A percentile compares a stretch with the other conserved stretches of the same genome.
Evolutionary conservation across 2,113 vertebrate genomes (phyloP).

Genomic region (Hystrix brachyura): DNA sequence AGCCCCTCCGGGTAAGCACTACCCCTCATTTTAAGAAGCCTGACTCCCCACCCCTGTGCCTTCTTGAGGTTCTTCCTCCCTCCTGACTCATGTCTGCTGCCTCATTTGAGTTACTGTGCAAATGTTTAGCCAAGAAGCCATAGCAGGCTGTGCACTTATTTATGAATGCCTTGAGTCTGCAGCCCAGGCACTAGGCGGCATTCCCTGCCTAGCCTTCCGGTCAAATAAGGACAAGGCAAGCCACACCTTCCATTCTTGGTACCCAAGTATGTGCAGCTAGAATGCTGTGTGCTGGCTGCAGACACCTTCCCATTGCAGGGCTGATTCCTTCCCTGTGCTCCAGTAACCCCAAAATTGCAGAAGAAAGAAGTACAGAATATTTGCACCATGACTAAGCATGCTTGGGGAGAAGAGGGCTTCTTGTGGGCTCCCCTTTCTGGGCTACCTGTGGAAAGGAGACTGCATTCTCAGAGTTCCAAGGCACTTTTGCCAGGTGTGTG

Average conservation of each 20-base stretch:
- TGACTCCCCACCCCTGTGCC: not conserved
- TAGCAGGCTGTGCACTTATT: slow-evolving; percentile 57
- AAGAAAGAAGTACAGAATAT: not conserved
- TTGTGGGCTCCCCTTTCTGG: not conserved
- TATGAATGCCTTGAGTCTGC: not conserved
- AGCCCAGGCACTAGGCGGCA: not conserved
- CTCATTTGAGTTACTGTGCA: slow-evolving; percentile 77
- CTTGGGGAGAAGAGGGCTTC: not conserved
- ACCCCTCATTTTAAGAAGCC: slow-evolving; percentile 13
- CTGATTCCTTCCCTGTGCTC: not conserved
- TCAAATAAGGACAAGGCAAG: slow-evolving; percentile 81
- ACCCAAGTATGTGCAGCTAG: not conserved
- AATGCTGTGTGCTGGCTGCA: not conserved
- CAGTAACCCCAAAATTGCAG: not conserved
- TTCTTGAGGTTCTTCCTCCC: slow-evolving; percentile 61
- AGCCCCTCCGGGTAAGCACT: not conserved
- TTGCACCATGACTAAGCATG: not conserved
- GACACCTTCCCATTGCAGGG: not conserved
- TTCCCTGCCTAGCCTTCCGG: slow-evolving; percentile 69
- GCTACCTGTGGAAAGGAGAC: slow-evolving; percentile 38
- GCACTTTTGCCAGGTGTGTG: not conserved
- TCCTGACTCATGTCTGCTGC: slow-evolving; percentile 75
- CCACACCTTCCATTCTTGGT: slow-evolving; percentile 78
- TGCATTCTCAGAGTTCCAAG: not conserved
- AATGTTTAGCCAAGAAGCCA: slow-evolving; percentile 73